These are phyloP conservation scores for Eueremaeus valkanovi DNA, from an alignment of 2,888 invertebrate genomes.

Conservation along the genomic window DNA sequence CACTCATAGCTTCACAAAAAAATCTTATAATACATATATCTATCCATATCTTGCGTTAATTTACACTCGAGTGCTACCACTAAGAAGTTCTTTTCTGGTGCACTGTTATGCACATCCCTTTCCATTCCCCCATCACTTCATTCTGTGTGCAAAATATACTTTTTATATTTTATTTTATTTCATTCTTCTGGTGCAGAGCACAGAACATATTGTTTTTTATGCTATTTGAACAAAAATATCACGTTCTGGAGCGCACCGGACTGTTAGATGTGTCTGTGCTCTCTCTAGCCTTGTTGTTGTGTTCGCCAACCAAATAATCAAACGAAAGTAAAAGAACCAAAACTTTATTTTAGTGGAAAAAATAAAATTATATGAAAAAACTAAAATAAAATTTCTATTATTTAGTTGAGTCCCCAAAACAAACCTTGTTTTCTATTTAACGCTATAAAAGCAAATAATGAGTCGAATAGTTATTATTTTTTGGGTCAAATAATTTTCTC, in stretches of 20 bases:
- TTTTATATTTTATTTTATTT: not conserved
- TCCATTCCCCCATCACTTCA: not conserved
- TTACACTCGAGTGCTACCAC: conserved; percentile 30
- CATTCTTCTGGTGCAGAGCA: not conserved
- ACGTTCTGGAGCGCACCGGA: not conserved
- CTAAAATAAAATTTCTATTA: not conserved
- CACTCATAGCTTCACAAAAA: not conserved
- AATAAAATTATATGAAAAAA: not conserved
- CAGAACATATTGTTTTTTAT: conserved; percentile 17
- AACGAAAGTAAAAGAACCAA: not conserved
- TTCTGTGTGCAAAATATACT: not conserved
- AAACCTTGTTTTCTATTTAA: not conserved
- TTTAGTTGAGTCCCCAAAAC: not conserved
- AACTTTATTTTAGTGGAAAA: not conserved
- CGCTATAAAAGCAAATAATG: conserved; percentile 1
- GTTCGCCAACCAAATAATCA: not conserved
- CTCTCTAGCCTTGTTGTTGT: not conserved
- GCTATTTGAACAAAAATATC: conserved; percentile 14
- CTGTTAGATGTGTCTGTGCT: not conserved
- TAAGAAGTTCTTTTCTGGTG: not conserved
- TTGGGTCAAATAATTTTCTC: not conserved
- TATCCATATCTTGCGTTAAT: conserved; percentile 31
- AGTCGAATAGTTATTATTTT: not conserved
- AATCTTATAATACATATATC: conserved; percentile 24
- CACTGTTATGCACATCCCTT: not conserved